A percentile compares a stretch with the other conserved stretches of the same genome.
phyloP scores from a whole-genome alignment of 2,797 vertebrate species.

The Austrolebias charrua region DNA sequence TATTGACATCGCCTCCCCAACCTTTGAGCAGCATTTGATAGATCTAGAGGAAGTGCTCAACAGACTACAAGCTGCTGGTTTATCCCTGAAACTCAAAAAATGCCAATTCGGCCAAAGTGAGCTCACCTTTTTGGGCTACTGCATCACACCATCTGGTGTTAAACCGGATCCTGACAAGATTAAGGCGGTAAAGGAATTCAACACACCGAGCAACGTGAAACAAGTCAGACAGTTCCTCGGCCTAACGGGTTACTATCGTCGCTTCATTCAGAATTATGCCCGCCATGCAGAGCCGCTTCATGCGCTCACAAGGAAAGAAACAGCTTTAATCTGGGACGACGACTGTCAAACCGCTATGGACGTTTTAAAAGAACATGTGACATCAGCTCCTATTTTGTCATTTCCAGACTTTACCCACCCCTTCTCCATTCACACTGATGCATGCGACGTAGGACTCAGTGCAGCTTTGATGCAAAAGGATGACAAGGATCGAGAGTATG shows the following conservation, averaged over 20 bases:
- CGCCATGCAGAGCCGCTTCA: conserved; percentile 15
- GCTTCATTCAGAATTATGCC: conserved; percentile 6
- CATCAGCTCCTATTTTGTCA: too few relatives aligned
- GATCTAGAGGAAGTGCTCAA: too few relatives aligned
- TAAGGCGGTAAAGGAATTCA: conserved; percentile 9
- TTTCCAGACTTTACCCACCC: too few relatives aligned
- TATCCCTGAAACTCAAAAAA: conserved; percentile 16
- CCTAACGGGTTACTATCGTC: conserved; percentile 6
- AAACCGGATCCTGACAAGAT: conserved; percentile 4
- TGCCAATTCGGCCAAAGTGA: conserved; percentile 27
- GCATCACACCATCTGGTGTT: conserved; percentile 9
- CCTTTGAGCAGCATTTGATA: too few relatives aligned
- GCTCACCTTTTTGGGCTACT: conserved; percentile 15
- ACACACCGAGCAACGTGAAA: neutral
- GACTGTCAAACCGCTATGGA: conserved; percentile 13
- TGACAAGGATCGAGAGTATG: neutral
- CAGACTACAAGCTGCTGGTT: neutral
- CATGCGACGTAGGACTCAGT: too few relatives aligned
- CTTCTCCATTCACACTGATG: neutral
- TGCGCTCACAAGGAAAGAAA: neutral
- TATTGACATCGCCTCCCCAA: too few relatives aligned
- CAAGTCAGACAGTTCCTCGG: conserved; percentile 2
- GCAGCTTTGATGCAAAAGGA: too few relatives aligned
- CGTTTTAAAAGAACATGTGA: neutral
- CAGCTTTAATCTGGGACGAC: conserved; percentile 11